These are phyloP conservation scores for Hemibagrus wyckioides DNA, from an alignment of 2,113 vertebrate genomes.

Conservation along the genomic window DNA sequence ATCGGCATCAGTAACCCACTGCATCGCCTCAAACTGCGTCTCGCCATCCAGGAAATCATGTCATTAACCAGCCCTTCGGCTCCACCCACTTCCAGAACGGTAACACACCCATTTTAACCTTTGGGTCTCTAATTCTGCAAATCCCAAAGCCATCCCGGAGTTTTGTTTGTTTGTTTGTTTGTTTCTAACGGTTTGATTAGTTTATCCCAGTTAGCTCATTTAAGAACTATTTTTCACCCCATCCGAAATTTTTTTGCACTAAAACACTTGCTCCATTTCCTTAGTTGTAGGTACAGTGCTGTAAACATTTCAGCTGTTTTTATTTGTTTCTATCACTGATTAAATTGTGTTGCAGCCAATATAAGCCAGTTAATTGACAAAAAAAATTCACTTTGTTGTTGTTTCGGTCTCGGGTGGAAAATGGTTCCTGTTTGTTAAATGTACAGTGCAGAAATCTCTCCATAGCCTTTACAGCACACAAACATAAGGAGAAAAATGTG, in stretches of 20 bases:
- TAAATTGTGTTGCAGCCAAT: not conserved
- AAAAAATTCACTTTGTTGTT: not conserved
- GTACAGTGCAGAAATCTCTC: not conserved
- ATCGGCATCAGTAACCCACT: slow-evolving; percentile 97
- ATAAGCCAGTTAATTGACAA: not conserved
- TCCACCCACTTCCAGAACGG: slow-evolving; percentile 95
- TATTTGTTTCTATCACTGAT: not conserved
- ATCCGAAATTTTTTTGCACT: not conserved
- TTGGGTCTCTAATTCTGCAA: not conserved
- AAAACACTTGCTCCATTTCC: not conserved
- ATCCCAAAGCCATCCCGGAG: not conserved
- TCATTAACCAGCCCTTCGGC: slow-evolving; percentile 95
- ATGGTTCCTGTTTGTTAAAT: not conserved
- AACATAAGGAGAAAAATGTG: not conserved
- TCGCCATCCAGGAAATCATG: slow-evolving; percentile 99
- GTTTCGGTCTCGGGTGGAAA: not conserved
- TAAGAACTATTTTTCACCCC: not conserved
- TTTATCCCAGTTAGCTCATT: not conserved
- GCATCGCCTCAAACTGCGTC: slow-evolving; percentile 90
- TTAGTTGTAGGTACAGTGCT: not conserved
- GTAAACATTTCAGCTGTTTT: not conserved
- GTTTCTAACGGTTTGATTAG: not conserved
- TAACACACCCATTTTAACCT: slow-evolving; percentile 57
- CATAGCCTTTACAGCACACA: not conserved
- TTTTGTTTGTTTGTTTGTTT: not conserved